Conservation (phyloP, 2,797 vertebrate genomes). For the Spondyliosoma cantharus region DNA sequence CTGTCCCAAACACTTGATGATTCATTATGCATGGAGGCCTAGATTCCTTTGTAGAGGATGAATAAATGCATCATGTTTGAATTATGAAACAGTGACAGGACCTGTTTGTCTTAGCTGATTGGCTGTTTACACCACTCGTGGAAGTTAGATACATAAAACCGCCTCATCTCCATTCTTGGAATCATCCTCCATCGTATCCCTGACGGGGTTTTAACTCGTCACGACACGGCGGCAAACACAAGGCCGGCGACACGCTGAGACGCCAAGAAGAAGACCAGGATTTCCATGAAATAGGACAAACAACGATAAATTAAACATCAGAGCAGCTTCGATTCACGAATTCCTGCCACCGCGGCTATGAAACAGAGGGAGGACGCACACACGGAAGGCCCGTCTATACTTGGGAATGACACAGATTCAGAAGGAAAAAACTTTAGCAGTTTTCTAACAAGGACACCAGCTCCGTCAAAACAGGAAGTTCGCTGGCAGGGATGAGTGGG, state of each 20-base stretch:
- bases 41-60: constrained; percentile 49
- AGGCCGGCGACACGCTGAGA: constrained; percentile 6
- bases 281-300: constrained; percentile 62
- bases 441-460: background rate
- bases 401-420: constrained; percentile 2
- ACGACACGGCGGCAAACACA: background rate
- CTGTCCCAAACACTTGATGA: constrained; percentile 9
- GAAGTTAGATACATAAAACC: constrained; percentile 32
- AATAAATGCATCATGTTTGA: constrained; percentile 60
- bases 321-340: constrained; percentile 24
- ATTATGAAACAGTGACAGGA: constrained; percentile 62
- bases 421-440: background rate
- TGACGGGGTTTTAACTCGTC: background rate
- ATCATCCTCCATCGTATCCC: background rate
- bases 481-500: constrained; percentile 38
- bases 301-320: constrained; percentile 69
- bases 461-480: constrained; percentile 66
- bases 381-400: background rate
- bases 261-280: constrained; percentile 15
- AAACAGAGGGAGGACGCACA: constrained; percentile 19
- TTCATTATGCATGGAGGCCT: constrained; percentile 55
- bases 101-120: constrained; percentile 34
- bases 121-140: constrained; percentile 50
- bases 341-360: background rate
- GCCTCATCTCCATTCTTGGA: background rate